phyloP scores from a whole-genome alignment of 2,888 invertebrate genomes.

The Harpalus rufipes region DNA sequence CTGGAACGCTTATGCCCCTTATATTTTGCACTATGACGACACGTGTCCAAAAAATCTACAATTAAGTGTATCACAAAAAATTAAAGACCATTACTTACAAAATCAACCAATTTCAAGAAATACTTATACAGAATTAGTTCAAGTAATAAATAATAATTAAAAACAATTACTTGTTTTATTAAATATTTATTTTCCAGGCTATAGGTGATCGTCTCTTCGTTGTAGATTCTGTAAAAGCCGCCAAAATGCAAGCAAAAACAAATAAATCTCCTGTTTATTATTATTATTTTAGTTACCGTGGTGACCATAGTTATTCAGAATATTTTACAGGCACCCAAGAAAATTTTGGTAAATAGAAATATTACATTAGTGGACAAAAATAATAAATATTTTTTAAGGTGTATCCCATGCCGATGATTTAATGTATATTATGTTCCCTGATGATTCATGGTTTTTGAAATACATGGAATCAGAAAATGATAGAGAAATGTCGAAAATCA shows the following conservation, averaged over 20 bases:
- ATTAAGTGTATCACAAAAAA: conserved; percentile 72
- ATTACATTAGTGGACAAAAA: not conserved
- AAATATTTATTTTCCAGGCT: conserved; percentile 75
- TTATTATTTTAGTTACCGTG: conserved; percentile 82
- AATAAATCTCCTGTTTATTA: conserved; percentile 82
- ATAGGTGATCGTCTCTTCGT: conserved; percentile 84
- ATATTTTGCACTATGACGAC: conserved; percentile 75
- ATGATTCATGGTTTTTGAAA: conserved; percentile 68
- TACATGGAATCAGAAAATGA: conserved; percentile 75
- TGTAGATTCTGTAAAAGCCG: conserved; percentile 80
- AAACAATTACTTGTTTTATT: not conserved
- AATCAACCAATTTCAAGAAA: conserved; percentile 71
- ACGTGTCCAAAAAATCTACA: conserved; percentile 71
- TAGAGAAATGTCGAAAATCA: conserved; percentile 76
- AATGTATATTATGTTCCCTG: conserved; percentile 76
- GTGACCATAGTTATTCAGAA: conserved; percentile 80
- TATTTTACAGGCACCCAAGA: conserved; percentile 78
- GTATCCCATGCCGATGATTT: conserved; percentile 81
- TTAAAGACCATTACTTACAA: conserved; percentile 74
- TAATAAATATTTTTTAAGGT: conserved; percentile 71
- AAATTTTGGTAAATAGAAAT: conserved; percentile 76
- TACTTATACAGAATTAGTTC: conserved; percentile 71
- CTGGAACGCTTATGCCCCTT: conserved; percentile 75
- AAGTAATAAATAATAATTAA: conserved; percentile 69
- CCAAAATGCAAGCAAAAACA: conserved; percentile 80